Conservation (phyloP, 2,113 vertebrate species). For the Halcyon malimbica region DNA sequence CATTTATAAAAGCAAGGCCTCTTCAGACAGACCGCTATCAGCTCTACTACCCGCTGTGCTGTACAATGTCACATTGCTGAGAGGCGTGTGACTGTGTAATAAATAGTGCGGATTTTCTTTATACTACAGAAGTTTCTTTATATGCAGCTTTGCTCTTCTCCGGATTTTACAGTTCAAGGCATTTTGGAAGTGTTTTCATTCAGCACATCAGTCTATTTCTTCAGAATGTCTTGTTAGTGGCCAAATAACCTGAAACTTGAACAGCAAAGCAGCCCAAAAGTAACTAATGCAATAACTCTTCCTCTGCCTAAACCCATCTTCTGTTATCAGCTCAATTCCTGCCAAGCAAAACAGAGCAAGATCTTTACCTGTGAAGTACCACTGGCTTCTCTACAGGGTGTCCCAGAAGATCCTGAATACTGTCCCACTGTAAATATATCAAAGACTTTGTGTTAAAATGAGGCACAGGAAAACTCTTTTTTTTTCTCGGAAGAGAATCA, state of each 20-base stretch:
- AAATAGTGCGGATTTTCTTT: neutral
- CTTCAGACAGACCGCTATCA: neutral
- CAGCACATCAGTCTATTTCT: too few species aligned
- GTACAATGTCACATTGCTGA: fast-evolving
- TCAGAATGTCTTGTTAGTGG: neutral
- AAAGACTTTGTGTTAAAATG: neutral
- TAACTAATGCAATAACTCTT: neutral
- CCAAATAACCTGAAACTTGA: neutral
- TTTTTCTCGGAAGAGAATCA: neutral
- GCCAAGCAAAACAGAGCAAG: neutral
- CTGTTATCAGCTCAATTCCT: neutral
- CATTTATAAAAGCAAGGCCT: neutral
- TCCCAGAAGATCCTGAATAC: slow-evolving; percentile 93
- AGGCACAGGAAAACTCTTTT: neutral
- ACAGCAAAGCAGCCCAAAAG: neutral
- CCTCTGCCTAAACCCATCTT: neutral
- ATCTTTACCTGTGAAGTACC: slow-evolving; percentile 92
- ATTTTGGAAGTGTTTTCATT: neutral
- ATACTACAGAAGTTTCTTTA: neutral
- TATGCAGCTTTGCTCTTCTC: neutral
- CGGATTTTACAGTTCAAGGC: neutral
- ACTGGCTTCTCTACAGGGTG: slow-evolving; percentile 98
- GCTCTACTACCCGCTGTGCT: neutral
- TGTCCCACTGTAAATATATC: slow-evolving; percentile 88
- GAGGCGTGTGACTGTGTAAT: neutral